Evolutionary conservation across 2,113 vertebrate genomes (phyloP), one percentile per base, ranked within the genome.

Genomic region (Rhinichthys klamathensis): DNA sequence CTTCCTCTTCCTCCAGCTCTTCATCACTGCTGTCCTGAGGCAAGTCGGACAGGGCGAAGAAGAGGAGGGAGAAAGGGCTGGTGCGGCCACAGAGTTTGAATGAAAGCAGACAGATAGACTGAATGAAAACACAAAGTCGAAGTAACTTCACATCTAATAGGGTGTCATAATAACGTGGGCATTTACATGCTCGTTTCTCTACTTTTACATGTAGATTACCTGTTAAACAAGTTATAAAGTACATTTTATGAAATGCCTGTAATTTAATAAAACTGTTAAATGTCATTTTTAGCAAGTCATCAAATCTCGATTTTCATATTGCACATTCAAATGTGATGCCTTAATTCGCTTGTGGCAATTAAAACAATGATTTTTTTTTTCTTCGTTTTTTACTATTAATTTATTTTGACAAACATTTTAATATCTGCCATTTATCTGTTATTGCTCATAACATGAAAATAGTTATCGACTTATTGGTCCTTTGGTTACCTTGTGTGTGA

Each of bases 21-120:
- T 98, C 98, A 89, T 97, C 97, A 92, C 96, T 97, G 96, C 96
- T 98, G 92, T 96, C 96, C 94, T 97, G 97, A 95, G 96, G 96
- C 92, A 97, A 93, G 94, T 97, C 97, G 93, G 97, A 96, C 91
- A 97, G 94, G 90, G 94, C 95, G 95, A 96, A 95, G 91, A 98
- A 96, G 93, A 97, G 96, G 94, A 96, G 93, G 93, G 98, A 98
- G 93, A 98, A 94, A 93, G 97, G 97, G 92, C 88, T 98, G 91
- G 94, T 95, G 91, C 92, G 93, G 82, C 58, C 58, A 30, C 21
- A 16, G 27, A 63, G 75, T 38, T 70, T 82, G 76, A 46, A 65
- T 32, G 35, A 86, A 61, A 72, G 85, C 46, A 87, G 44, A 81
- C 73, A 87, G 49, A 82, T 46, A 41, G 72, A 75, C 32, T 32